These are phyloP conservation scores for Papilio polyxenes DNA, from an alignment of 1,140 invertebrate species.

Conservation along the genomic window DNA sequence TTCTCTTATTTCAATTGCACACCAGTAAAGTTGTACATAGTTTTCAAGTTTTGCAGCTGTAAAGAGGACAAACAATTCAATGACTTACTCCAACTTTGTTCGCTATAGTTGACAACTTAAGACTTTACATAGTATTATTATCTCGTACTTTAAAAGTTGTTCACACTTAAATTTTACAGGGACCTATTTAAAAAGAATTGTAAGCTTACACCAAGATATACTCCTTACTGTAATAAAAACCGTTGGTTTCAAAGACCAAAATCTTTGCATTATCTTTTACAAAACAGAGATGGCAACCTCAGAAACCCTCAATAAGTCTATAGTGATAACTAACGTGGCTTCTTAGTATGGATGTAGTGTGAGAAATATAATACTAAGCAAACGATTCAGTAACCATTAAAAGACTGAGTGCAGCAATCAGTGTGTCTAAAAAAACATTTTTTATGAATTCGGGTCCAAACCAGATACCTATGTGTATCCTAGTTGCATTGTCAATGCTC, in stretches of 20 bases:
- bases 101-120: slow-evolving; percentile 8
- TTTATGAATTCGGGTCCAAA: too few relatives aligned
- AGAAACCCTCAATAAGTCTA: too few relatives aligned
- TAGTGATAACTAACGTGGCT: too few relatives aligned
- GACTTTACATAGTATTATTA: neutral
- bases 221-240: too few relatives aligned
- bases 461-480: too few relatives aligned
- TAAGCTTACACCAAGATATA: neutral
- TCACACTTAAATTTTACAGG: neutral
- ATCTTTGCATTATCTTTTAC: too few relatives aligned
- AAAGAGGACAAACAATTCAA: slow-evolving; percentile 22
- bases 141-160: neutral
- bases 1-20: slow-evolving; percentile 1
- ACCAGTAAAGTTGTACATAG: neutral
- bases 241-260: neutral
- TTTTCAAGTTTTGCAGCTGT: slow-evolving; percentile 12
- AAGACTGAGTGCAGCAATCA: too few relatives aligned
- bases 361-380: too few relatives aligned
- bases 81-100: slow-evolving; percentile 29
- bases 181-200: neutral
- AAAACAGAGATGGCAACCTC: too few relatives aligned
- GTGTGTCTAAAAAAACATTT: too few relatives aligned
- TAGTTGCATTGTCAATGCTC: too few relatives aligned
- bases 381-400: too few relatives aligned
- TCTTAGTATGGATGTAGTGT: neutral